Evolutionary conservation across 2,797 vertebrate species (phyloP), one percentile per base, ranked within the genome.

Genomic region (Sebastes trivittatus): DNA sequence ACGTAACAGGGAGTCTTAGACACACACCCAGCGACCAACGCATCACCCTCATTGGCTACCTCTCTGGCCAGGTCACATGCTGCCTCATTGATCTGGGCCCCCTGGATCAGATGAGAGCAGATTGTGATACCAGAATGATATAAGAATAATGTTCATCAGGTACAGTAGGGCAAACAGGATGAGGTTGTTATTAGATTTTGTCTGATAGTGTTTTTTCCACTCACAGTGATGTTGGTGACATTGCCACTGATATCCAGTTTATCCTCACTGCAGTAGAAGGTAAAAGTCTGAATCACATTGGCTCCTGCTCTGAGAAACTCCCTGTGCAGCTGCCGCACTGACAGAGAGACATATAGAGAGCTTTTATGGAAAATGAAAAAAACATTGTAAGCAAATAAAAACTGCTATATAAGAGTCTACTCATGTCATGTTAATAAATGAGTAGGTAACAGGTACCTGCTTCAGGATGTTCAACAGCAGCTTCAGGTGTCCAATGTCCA

Each of bases 181-280:
- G 8, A 32, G 18, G 18, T 3, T 30, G 27, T 32, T 0, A n/a
- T 30, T 61, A 20, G 59, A 32, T 61, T 32, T 20, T 10, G 5
- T 71, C 38, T n/a, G 23, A 30, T 14, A 54, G n/a, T 56, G 14
- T 0, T 5, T 60, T 52, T 18, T 23, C 18, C 54, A 74, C 92
- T 90, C 62, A 95, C 94, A 0, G 92, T 93, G 76, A 93, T 89
- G 70, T 68, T 90, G 54, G 96, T 94, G 2, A 97, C 96, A 85
- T 97, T 98, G 52, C 97, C 97, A 16, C 97, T 95, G 91, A 98
- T 97, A 88, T 97, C 96, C 87, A 98, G 94, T 82, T 98, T 98
- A 88, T 98, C 97, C 13, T 98, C 97, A 54, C 96, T 98, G 61
- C 97, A 97, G 66, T 98, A 98, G 92, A 98, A 98, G 36, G 96